phyloP scores from a whole-genome alignment of 2,888 invertebrate genomes.

The Troides oblongomaculatus region DNA sequence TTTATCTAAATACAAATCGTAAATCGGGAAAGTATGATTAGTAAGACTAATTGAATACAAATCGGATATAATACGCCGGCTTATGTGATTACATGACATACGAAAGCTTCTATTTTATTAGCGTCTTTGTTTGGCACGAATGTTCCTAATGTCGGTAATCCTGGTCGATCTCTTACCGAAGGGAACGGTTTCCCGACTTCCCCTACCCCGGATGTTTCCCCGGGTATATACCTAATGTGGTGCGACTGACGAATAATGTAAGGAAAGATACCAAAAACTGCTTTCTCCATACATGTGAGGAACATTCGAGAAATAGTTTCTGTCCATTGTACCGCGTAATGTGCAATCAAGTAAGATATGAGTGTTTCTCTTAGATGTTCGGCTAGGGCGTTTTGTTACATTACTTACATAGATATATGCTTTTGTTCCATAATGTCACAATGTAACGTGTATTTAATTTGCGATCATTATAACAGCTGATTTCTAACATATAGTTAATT shows the following conservation, averaged over 20 bases:
- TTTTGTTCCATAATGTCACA: not conserved
- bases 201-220: constrained; percentile 37
- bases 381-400: not conserved
- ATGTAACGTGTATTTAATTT: not conserved
- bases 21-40: not conserved
- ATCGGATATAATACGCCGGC: constrained; percentile 19
- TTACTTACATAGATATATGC: not conserved
- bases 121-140: constrained; percentile 48
- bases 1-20: not conserved
- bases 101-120: constrained; percentile 33
- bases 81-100: constrained; percentile 36
- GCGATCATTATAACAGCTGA: no score
- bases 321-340: constrained; percentile 3
- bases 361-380: not conserved
- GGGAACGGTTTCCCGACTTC: constrained; percentile 40
- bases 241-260: constrained; percentile 29
- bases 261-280: constrained; percentile 17
- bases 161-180: constrained; percentile 56
- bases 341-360: constrained; percentile 6
- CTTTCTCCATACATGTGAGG: constrained; percentile 6
- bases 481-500: no score
- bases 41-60: constrained; percentile 21
- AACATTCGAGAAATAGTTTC: constrained; percentile 10
- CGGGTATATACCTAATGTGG: constrained; percentile 53
- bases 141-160: constrained; percentile 50